A percentile compares a stretch with the other conserved stretches of the same genome.
Evolutionary conservation across 2,113 vertebrate genomes (phyloP).

Genomic region (Cynopterus brachyotis): DNA sequence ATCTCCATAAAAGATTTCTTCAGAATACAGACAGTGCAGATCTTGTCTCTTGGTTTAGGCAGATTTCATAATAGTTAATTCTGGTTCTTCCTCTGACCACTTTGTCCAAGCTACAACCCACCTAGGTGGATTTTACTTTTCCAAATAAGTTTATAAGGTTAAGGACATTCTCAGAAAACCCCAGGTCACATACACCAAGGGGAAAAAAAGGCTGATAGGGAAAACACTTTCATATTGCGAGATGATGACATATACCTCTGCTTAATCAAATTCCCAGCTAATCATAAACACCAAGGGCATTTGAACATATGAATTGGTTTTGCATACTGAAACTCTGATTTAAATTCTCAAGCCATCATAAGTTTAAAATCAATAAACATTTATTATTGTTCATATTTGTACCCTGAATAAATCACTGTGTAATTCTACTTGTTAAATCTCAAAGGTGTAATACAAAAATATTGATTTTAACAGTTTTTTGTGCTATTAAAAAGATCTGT

Average conservation of each 20-base stretch:
- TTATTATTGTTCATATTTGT: constrained; percentile 71
- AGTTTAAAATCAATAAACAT: constrained; percentile 58
- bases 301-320: constrained; percentile 59
- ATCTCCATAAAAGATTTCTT: background rate
- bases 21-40: background rate
- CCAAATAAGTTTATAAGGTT: background rate
- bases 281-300: constrained; percentile 50
- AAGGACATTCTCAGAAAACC: background rate
- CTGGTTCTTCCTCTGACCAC: background rate
- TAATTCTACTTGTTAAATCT: constrained; percentile 74
- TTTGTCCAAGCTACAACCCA: background rate
- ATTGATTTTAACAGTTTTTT: constrained; percentile 75
- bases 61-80: background rate
- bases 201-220: too few species aligned
- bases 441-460: constrained; percentile 62
- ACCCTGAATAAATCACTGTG: constrained; percentile 66
- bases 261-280: constrained; percentile 56
- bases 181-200: background rate
- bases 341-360: constrained; percentile 57
- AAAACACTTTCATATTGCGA: background rate
- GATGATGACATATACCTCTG: background rate
- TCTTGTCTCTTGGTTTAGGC: background rate
- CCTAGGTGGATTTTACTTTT: constrained; percentile 25
- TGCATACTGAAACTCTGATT: constrained; percentile 40
- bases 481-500: constrained; percentile 53